Evolutionary conservation across 2,888 invertebrate species (phyloP).

Genomic region (Sarcophaga rosellei): DNA sequence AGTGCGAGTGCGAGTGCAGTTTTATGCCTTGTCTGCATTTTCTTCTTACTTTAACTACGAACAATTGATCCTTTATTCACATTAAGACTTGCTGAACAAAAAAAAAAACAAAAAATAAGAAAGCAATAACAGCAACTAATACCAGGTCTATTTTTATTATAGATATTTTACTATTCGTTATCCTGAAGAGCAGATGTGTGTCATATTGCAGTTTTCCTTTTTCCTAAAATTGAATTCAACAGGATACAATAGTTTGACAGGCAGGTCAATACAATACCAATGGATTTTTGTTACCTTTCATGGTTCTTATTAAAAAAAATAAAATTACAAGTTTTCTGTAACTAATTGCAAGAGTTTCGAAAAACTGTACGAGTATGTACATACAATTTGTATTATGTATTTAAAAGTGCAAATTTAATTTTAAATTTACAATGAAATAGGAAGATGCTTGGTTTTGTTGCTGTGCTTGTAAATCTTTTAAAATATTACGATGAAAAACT

Average conservation of each 20-base stretch:
- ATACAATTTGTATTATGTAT: no score
- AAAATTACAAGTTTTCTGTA: slow-evolving; percentile 40
- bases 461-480: no score
- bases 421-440: no score
- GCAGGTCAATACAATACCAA: slow-evolving; percentile 41
- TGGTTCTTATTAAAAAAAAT: not conserved
- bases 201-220: slow-evolving; percentile 53
- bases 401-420: no score
- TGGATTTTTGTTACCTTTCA: not conserved
- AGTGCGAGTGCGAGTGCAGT: slow-evolving; percentile 24
- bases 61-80: slow-evolving; percentile 37
- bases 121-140: slow-evolving; percentile 8
- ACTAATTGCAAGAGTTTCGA: slow-evolving; percentile 47
- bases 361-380: no score
- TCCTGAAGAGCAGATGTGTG: slow-evolving; percentile 55
- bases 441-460: no score
- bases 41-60: slow-evolving; percentile 2
- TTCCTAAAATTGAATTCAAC: slow-evolving; percentile 15
- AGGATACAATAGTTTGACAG: slow-evolving; percentile 46
- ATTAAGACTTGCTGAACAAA: slow-evolving; percentile 6
- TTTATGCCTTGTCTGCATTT: slow-evolving; percentile 6
- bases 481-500: no score
- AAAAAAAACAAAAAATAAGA: not conserved
- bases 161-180: slow-evolving; percentile 23
- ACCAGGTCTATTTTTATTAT: slow-evolving; percentile 14